A percentile compares a stretch with the other conserved stretches of the same genome.
phyloP scores from a whole-genome alignment of 2,113 vertebrate genomes.

The Hiodon alosoides region DNA sequence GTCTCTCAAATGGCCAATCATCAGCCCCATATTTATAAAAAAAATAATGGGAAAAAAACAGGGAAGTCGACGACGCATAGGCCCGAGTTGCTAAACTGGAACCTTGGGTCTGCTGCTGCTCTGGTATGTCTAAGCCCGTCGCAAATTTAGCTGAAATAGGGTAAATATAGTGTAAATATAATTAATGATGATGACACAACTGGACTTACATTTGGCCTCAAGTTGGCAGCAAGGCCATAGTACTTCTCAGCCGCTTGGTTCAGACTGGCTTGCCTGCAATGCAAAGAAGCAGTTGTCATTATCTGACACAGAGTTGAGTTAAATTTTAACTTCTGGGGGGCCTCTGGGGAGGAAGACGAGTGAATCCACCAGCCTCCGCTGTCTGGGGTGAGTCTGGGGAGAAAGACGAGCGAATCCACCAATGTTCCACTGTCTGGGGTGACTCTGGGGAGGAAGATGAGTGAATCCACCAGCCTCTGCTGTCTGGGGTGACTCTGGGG shows the following conservation, averaged over 20 bases:
- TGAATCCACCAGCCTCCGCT: background rate
- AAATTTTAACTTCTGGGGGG: background rate
- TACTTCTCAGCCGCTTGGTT: constrained; percentile 24
- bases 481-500: too few relatives aligned
- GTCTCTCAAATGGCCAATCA: background rate
- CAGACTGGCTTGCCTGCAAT: constrained; percentile 73
- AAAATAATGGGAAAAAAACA: too few relatives aligned
- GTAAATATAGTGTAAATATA: too few relatives aligned
- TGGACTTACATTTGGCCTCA: constrained; percentile 73
- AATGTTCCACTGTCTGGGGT: too few relatives aligned
- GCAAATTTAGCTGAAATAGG: background rate
- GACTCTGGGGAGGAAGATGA: too few relatives aligned
- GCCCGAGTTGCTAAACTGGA: background rate
- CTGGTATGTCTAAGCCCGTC: background rate
- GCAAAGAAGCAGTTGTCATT: constrained; percentile 52
- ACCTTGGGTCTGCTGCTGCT: background rate
- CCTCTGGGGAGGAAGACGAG: background rate
- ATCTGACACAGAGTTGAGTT: constrained; percentile 40
- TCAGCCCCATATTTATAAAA: too few relatives aligned
- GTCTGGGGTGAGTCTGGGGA: too few relatives aligned
- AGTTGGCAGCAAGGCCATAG: constrained; percentile 18
- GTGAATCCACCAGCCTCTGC: too few relatives aligned
- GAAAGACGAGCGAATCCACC: too few relatives aligned
- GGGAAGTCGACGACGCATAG: background rate
- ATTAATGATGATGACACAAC: background rate